Evolutionary conservation across 2,888 invertebrate genomes (phyloP).

Genomic region (Eristalis arbustorum): DNA sequence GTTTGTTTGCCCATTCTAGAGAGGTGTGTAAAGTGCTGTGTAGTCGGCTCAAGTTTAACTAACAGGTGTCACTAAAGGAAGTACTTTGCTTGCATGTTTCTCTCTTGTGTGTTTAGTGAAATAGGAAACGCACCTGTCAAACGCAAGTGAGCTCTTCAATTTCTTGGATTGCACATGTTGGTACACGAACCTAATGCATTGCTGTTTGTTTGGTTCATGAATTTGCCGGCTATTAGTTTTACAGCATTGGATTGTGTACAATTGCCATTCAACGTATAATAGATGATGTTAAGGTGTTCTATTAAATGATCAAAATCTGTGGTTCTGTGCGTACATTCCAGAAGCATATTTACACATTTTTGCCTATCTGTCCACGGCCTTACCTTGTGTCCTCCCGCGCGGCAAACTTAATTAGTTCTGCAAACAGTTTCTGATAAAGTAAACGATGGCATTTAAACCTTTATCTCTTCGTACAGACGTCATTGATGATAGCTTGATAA

Average conservation of each 20-base stretch:
- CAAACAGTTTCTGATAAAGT: not conserved
- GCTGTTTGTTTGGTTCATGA: too few relatives aligned
- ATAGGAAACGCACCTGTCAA: too few relatives aligned
- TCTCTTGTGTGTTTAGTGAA: too few relatives aligned
- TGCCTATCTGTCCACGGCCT: not conserved
- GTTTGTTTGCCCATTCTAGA: not conserved
- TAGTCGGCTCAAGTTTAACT: not conserved
- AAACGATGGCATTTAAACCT: not conserved
- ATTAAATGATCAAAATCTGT: too few relatives aligned
- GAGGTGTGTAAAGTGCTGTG: not conserved
- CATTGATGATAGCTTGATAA: not conserved
- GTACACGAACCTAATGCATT: too few relatives aligned
- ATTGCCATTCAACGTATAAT: too few relatives aligned
- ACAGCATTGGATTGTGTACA: too few relatives aligned
- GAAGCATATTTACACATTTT: not conserved
- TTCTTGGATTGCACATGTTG: too few relatives aligned
- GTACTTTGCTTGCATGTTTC: not conserved
- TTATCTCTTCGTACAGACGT: not conserved
- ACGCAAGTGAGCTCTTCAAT: too few relatives aligned
- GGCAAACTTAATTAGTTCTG: not conserved
- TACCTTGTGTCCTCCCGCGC: not conserved
- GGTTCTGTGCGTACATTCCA: too few relatives aligned
- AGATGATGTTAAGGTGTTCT: too few relatives aligned
- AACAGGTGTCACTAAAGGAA: not conserved
- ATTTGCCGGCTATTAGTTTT: too few relatives aligned